These are phyloP conservation scores for Nothobranchius kuhntae DNA, from an alignment of 2,113 vertebrate species.

Conservation along the genomic window DNA sequence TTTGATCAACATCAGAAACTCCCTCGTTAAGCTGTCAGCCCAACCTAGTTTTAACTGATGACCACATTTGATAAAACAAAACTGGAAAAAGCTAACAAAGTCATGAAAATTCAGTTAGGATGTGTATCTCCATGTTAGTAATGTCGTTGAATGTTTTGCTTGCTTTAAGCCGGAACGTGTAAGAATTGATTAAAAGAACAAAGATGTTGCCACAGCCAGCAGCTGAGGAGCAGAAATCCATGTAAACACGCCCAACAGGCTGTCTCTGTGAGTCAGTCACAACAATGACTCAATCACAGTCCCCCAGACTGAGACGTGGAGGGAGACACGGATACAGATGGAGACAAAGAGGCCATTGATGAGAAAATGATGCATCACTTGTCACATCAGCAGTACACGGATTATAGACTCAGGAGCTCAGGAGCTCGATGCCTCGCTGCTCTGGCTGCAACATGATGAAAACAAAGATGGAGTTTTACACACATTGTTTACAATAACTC, in stretches of 20 bases:
- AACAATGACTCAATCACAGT: constrained; percentile 70
- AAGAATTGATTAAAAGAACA: no score
- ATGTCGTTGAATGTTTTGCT: no score
- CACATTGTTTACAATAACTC: constrained; percentile 19
- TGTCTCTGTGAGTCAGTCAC: constrained; percentile 28
- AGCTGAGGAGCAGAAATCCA: constrained; percentile 54
- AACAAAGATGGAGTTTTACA: constrained; percentile 24
- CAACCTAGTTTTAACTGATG: no score
- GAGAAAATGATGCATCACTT: constrained; percentile 61
- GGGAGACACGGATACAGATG: constrained; percentile 8
- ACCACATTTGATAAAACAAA: no score
- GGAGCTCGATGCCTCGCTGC: constrained; percentile 24
- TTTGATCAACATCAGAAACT: no score
- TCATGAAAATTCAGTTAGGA: no score
- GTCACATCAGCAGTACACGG: constrained; percentile 55
- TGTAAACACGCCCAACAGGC: constrained; percentile 65
- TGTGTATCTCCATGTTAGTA: no score
- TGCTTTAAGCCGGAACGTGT: no score
- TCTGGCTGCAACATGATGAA: constrained; percentile 21
- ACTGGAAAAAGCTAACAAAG: no score
- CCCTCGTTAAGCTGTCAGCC: no score
- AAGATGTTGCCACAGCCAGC: constrained; percentile 63
- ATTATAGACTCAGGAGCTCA: constrained; percentile 57
- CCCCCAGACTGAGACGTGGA: constrained; percentile 28
- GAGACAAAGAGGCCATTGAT: constrained; percentile 63